These are phyloP conservation scores for Thalassophryne amazonica DNA, from an alignment of 2,797 vertebrate species.

Conservation along the genomic window DNA sequence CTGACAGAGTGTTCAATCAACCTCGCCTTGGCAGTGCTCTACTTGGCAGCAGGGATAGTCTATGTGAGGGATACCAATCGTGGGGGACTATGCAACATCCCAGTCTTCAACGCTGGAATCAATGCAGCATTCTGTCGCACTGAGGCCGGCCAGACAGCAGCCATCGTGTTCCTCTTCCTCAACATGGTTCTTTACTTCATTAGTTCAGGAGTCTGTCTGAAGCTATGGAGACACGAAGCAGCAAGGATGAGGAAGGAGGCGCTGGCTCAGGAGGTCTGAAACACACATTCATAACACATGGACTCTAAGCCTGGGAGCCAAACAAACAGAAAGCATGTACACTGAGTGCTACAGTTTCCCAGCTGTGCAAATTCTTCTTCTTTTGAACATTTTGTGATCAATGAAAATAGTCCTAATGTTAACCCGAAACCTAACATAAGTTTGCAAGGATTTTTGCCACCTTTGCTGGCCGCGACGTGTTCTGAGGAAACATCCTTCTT, in stretches of 20 bases:
- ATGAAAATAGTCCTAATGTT: no score
- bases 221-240: conserved; percentile 91
- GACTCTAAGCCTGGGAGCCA: no score
- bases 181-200: conserved; percentile 86
- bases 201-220: conserved; percentile 83
- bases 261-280: conserved; percentile 79
- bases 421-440: no score
- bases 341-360: no score
- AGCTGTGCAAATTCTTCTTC: no score
- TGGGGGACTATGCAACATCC: conserved; percentile 89
- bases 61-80: conserved; percentile 91
- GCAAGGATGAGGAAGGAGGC: conserved; percentile 81
- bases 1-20: conserved; percentile 90
- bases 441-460: no score
- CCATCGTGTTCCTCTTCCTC: conserved; percentile 89
- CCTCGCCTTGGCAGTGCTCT: conserved; percentile 82
- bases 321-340: no score
- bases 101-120: conserved; percentile 84
- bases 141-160: conserved; percentile 91
- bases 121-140: conserved; percentile 88
- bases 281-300: background rate
- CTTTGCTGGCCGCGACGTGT: no score
- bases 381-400: no score
- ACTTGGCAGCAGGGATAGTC: conserved; percentile 83
- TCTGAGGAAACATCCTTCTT: no score